Base-by-base conservation (phyloP, 2,113 vertebrate genomes). In the Osmerus mordax region DNA sequence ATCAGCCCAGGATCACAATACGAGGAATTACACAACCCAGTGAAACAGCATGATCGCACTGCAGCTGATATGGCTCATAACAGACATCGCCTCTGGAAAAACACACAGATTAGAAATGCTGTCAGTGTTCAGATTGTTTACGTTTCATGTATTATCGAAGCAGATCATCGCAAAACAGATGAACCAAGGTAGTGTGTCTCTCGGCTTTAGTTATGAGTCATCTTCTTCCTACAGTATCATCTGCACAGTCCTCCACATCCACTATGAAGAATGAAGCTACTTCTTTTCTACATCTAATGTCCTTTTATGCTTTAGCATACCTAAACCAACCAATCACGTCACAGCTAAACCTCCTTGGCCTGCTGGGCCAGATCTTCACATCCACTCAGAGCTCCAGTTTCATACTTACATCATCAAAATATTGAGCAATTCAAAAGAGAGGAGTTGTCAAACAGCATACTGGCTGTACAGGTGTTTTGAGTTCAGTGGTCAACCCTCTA, bases 11-110 rank as follows among this genome's bases (percentile, higher is more conserved):
- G 73, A 70, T 74, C 80, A 83, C 79, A 88, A 83, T 81, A 82
- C 83, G 78, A 78, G 75, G 80, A 75, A 87, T 88, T 87, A 88
- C 78, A 81, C 85, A 89, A 89, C 85, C 81, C 76, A 69, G 82
- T 74, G 77, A 84, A 86, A 89, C 79, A 71, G 29, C 23, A 74
- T 78, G 74, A 74, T 79, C 79, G 59, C n/a, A 65, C 59, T 51
- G 16, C n/a, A 47, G 54, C 53, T 81, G 80, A 84, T 82, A 69
- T 71, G 68, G 23, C 5, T 72, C 70, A 77, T 82, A 78, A 76
- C 70, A 77, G 78, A 70, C 65, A 25, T 56, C 65, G 69, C 72
- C 78, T 71, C 74, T 11, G 71, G 78, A 83, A 79, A 71, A 16
- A 0, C 47, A 0, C 23, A 63, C 21, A 19, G 9, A 21, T 56